Percentiles rank a stretch among this genome's conserved stretches.
phyloP scores from a whole-genome alignment of 2,113 vertebrate genomes.

The Misgurnus mizolepis region DNA sequence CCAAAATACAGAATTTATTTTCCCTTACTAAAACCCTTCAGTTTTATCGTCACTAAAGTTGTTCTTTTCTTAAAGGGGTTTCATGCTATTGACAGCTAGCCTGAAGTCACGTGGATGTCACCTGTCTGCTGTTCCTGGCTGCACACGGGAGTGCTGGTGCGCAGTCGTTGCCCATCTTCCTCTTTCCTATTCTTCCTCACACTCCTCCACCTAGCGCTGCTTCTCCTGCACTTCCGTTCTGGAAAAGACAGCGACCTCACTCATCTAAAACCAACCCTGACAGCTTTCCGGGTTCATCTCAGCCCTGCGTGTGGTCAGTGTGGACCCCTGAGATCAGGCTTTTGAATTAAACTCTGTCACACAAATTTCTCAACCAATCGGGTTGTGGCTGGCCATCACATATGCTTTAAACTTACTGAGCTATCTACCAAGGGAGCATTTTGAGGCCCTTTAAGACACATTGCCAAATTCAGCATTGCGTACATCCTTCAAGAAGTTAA shows the following conservation, averaged over 20 bases:
- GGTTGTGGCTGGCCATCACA: too few relatives aligned
- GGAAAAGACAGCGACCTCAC: slow-evolving; percentile 49
- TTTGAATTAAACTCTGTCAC: not conserved
- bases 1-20: too few relatives aligned
- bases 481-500: too few relatives aligned
- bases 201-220: slow-evolving; percentile 52
- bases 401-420: too few relatives aligned
- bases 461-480: too few relatives aligned
- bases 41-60: too few relatives aligned
- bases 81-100: too few relatives aligned
- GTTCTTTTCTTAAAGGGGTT: too few relatives aligned
- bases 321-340: slow-evolving; percentile 20
- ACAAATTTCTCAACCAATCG: too few relatives aligned
- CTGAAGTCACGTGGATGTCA: slow-evolving; percentile 11
- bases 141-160: slow-evolving; percentile 42
- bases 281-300: not conserved
- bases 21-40: too few relatives aligned
- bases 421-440: too few relatives aligned
- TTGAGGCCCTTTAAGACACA: too few relatives aligned
- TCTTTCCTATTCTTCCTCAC: slow-evolving; percentile 54
- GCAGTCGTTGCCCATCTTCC: slow-evolving; percentile 47
- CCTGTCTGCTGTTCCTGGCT: slow-evolving; percentile 29
- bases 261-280: slow-evolving; percentile 30
- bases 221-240: slow-evolving; percentile 55
- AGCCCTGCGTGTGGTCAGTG: not conserved